Conservation (phyloP, 2,113 vertebrate species). For the Caretta caretta region DNA sequence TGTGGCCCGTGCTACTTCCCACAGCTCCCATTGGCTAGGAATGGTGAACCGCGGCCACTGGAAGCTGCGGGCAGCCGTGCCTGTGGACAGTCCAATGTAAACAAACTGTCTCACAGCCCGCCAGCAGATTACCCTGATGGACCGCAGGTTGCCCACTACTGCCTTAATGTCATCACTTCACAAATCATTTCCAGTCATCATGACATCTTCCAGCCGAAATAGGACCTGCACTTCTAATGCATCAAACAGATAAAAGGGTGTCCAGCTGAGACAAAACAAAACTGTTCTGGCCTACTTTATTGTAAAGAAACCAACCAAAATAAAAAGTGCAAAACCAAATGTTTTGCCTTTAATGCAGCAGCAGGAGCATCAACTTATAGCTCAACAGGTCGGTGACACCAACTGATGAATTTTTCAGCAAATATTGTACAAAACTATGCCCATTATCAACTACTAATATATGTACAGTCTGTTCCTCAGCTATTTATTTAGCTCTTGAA, state of each 20-base stretch:
- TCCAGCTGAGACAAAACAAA: not conserved
- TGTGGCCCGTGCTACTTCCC: too few species aligned
- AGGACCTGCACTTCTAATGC: not conserved
- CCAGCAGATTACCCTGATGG: too few species aligned
- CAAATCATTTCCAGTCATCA: not conserved
- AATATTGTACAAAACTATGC: not conserved
- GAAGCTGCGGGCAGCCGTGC: too few species aligned
- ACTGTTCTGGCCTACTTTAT: not conserved
- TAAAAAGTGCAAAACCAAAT: not conserved
- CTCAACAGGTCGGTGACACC: not conserved
- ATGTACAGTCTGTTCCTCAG: not conserved
- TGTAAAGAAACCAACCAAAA: not conserved
- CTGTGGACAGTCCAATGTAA: too few species aligned
- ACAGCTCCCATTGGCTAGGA: too few species aligned
- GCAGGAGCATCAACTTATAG: not conserved
- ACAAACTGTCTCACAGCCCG: too few species aligned
- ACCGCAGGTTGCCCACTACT: too few species aligned
- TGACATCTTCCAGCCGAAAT: not conserved
- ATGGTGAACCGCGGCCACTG: too few species aligned
- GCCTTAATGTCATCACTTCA: not conserved
- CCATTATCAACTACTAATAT: not conserved
- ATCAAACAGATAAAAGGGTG: not conserved
- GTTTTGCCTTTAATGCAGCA: not conserved
- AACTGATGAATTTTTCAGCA: not conserved
- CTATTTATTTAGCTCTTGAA: not conserved